Evolutionary conservation across 2,797 vertebrate genomes (phyloP).

Genomic region (Chrysocyon brachyurus): DNA sequence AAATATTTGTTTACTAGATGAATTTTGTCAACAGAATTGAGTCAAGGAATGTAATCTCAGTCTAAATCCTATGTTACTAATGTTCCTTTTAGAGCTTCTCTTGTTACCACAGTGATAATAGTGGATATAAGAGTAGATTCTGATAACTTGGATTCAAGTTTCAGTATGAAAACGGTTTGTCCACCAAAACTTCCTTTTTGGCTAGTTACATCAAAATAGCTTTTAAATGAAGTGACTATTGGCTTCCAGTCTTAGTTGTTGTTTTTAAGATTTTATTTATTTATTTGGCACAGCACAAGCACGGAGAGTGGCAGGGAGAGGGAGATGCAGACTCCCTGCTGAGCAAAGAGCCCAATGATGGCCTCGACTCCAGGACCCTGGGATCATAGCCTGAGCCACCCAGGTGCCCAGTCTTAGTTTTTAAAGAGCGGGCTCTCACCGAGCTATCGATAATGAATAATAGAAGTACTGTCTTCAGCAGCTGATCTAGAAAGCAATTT

Average conservation of each 20-base stretch:
- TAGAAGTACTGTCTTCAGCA: background rate
- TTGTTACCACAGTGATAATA: background rate
- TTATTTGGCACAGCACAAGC: too few species aligned
- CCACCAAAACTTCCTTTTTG: background rate
- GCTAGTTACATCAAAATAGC: background rate
- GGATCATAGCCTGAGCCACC: too few species aligned
- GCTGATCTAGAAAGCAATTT: background rate
- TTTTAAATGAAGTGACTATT: background rate
- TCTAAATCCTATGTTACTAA: background rate
- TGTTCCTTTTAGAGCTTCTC: background rate
- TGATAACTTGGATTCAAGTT: background rate
- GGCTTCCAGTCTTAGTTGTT: background rate
- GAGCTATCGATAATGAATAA: background rate
- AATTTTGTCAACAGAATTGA: background rate
- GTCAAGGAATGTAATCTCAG: background rate
- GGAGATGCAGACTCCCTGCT: too few species aligned
- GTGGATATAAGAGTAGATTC: background rate
- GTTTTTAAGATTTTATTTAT: too few species aligned
- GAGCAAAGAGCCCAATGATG: too few species aligned
- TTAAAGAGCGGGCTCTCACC: background rate
- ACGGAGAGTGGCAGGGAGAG: too few species aligned
- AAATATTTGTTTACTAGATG: background rate
- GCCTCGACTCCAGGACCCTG: too few species aligned
- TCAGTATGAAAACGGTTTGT: background rate
- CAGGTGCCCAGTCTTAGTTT: background rate